Evolutionary conservation across 2,113 vertebrate species (phyloP), one percentile per base, ranked within the genome.

Genomic region (Pterocles gutturalis): DNA sequence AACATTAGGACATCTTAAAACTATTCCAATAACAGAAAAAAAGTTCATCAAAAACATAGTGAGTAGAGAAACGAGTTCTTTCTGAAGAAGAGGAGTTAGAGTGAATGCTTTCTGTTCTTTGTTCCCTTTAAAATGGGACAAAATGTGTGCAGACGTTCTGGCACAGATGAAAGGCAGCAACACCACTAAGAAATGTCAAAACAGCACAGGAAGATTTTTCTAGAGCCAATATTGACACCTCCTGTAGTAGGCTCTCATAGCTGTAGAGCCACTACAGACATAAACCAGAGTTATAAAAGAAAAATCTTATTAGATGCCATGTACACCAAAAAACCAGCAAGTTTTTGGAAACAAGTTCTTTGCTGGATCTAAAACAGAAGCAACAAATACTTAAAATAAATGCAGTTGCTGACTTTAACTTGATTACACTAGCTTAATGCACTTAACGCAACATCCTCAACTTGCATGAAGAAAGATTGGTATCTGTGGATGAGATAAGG

Each of bases 301-400:
- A 71, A 65, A 69, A 21, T 2, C 4, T 24, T 75, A 83, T 9
- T 70, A n/a, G 48, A 55, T 67, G 11, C 43, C 28, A 65, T 0
- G 0, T 25, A 34, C 9, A 41, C 25, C 17, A 72, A 38, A 77
- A 85, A n/a, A 5, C 0, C 20, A 48, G 14, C 11, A 69, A 26
- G 24, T 12, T 69, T 80, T 72, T 45, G 2, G 54, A 80, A 91
- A 54, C 17, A 45, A 48, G 11, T 48, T 80, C 17, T 69, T 90
- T n/a, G 12, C 17, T 76, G 34, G 19, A 18, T 60, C 41, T 77
- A 57, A 76, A 85, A 3, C 9, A 80, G 75, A 85, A 77, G n/a
- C 19, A 88, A 34, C 1, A 57, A 41, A 9, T 19, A 21, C 87
- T 67, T 38, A 65, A 75, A 57, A 61, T 45, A 62, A 84, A 38